phyloP scores from a whole-genome alignment of 2,797 vertebrate species.

The Channallabes apus region DNA sequence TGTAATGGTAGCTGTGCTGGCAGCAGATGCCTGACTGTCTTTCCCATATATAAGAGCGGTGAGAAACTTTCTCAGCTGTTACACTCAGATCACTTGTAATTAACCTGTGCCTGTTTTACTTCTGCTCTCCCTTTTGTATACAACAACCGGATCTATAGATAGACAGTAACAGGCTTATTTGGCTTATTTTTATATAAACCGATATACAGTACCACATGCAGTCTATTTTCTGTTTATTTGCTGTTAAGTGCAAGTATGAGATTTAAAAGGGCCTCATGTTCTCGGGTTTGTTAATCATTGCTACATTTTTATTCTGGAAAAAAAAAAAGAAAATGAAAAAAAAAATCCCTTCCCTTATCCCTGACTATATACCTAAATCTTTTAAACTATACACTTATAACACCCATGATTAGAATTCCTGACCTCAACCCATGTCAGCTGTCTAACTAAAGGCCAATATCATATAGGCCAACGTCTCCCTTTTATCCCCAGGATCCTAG shows the following conservation, averaged over 20 bases:
- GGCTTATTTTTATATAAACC: too few relatives aligned
- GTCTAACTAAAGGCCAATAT: too few relatives aligned
- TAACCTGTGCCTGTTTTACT: conserved; percentile 62
- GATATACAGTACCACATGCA: background rate
- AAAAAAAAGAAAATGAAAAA: too few relatives aligned
- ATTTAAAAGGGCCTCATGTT: background rate
- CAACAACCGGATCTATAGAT: conserved; percentile 65
- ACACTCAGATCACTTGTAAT: conserved; percentile 75
- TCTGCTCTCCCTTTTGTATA: conserved; percentile 64
- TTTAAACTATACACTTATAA: too few relatives aligned
- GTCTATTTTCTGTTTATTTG: conserved; percentile 1
- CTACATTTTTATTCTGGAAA: background rate
- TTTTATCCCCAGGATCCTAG: too few relatives aligned
- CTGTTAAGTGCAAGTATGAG: too few relatives aligned
- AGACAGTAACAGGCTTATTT: background rate
- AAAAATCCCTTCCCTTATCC: too few relatives aligned
- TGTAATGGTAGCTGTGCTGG: conserved; percentile 68
- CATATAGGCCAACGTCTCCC: too few relatives aligned
- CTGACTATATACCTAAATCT: too few relatives aligned
- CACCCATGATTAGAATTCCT: too few relatives aligned
- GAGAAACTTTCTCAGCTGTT: conserved; percentile 75
- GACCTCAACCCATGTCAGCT: too few relatives aligned
- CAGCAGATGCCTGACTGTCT: conserved; percentile 69
- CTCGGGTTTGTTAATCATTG: too few relatives aligned
- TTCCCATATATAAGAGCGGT: conserved; percentile 71